phyloP scores from a whole-genome alignment of 1,140 invertebrate genomes.

The Hydropsyche tenuis region DNA sequence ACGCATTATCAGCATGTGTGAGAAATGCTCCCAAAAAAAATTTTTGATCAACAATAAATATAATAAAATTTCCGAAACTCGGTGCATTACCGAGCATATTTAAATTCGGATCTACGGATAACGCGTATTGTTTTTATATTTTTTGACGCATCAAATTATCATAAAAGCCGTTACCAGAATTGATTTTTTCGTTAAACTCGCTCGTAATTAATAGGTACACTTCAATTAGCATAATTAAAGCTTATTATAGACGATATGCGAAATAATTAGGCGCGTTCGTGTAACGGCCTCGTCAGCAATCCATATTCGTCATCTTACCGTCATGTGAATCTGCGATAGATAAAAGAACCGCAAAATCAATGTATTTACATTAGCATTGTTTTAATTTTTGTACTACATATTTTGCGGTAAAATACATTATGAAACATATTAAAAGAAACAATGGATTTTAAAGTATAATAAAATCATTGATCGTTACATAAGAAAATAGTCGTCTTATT shows the following conservation, averaged over 20 bases:
- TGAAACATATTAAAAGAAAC: too few species aligned
- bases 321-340: not conserved
- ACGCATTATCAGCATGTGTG: not conserved
- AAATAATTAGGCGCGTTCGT: constrained; percentile 23
- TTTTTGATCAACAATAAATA: not conserved
- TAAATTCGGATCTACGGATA: not conserved
- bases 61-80: not conserved
- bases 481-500: too few species aligned
- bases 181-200: constrained; percentile 13
- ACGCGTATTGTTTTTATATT: too few species aligned
- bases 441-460: too few species aligned
- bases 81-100: not conserved
- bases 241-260: constrained; percentile 4
- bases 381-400: too few species aligned
- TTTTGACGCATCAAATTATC: not conserved
- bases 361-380: too few species aligned
- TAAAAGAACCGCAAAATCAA: not conserved
- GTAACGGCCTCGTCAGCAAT: constrained; percentile 13
- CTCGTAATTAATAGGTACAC: constrained; percentile 18
- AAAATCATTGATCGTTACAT: too few species aligned
- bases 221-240: constrained; percentile 26
- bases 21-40: not conserved
- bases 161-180: constrained; percentile 6
- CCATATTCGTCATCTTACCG: constrained; percentile 29
- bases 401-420: too few species aligned